A percentile compares a stretch with the other conserved stretches of the same genome.
phyloP scores from a whole-genome alignment of 2,888 invertebrate genomes.

The Ennomos fuscantarius region DNA sequence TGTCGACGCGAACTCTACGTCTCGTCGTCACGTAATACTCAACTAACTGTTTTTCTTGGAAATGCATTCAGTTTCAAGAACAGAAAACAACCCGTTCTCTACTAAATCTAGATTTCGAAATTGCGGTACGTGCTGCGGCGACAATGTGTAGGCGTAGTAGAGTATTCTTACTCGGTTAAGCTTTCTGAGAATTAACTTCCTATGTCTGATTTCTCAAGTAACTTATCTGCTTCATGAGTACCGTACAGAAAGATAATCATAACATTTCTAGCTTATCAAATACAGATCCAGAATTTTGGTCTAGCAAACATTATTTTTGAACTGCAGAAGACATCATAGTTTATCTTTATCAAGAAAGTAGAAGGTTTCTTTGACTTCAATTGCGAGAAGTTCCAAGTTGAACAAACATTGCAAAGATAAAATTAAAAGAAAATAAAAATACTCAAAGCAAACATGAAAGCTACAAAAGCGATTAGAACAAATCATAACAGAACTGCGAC shows the following conservation, averaged over 20 bases:
- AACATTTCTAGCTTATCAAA: conserved; percentile 36
- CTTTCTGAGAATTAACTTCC: conserved; percentile 51
- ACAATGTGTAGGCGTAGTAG: conserved; percentile 57
- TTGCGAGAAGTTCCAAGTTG: conserved; percentile 16
- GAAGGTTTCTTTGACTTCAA: conserved; percentile 6
- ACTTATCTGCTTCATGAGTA: conserved; percentile 36
- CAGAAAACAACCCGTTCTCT: conserved; percentile 57
- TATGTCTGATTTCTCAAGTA: conserved; percentile 49
- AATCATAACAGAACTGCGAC: conserved; percentile 49
- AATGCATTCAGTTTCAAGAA: conserved; percentile 69
- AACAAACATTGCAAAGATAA: conserved; percentile 1
- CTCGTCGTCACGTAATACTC: conserved; percentile 65
- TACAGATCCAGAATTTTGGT: conserved; percentile 37
- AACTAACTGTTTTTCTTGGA: conserved; percentile 64
- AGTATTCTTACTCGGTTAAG: conserved; percentile 50
- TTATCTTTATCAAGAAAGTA: conserved; percentile 20
- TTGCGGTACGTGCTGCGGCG: conserved; percentile 69
- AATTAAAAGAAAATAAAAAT: conserved; percentile 9
- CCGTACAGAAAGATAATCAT: conserved; percentile 38
- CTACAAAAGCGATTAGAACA: conserved; percentile 43
- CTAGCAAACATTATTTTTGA: conserved; percentile 23
- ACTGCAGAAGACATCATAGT: conserved; percentile 8
- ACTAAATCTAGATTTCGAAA: conserved; percentile 73
- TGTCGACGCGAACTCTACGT: conserved; percentile 52
- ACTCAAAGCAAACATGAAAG: conserved; percentile 13